These are phyloP conservation scores for Cheilinus undulatus DNA, from an alignment of 2,113 vertebrate genomes.

Conservation along the genomic window DNA sequence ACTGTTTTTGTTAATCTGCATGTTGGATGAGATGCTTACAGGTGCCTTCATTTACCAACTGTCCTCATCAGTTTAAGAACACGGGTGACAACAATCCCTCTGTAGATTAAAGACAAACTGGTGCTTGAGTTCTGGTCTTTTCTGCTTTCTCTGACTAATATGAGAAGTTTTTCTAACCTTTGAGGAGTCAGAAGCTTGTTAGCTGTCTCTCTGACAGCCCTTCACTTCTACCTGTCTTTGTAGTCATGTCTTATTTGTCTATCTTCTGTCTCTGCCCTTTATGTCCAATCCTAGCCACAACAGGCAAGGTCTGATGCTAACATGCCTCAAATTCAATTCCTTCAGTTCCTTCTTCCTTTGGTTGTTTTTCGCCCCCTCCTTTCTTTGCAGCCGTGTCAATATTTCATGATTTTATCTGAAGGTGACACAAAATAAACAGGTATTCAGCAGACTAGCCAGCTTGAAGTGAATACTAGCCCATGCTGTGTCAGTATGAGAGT, in stretches of 20 bases:
- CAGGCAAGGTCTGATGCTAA: conserved; percentile 1
- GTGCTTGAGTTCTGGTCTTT: too few relatives aligned
- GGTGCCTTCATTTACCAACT: too few relatives aligned
- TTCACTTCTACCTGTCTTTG: conserved; percentile 11
- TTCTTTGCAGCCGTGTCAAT: background rate
- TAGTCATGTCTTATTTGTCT: conserved; percentile 11
- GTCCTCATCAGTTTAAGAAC: too few relatives aligned
- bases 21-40: conserved; percentile 11
- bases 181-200: conserved; percentile 13
- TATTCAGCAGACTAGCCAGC: conserved; percentile 19
- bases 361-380: background rate
- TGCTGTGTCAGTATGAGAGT: conserved; percentile 28
- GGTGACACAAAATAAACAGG: conserved; percentile 1
- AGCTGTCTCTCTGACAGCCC: conserved; percentile 18
- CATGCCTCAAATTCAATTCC: background rate
- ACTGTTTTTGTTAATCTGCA: background rate
- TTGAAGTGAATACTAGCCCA: conserved; percentile 18
- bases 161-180: background rate
- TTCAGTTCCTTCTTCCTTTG: background rate
- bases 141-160: background rate
- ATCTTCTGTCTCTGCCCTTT: background rate
- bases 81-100: too few relatives aligned
- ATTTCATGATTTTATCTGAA: conserved; percentile 14
- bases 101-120: too few relatives aligned
- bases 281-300: background rate